phyloP scores from a whole-genome alignment of 2,888 invertebrate genomes.

The Acanthosepion pharaonis region DNA sequence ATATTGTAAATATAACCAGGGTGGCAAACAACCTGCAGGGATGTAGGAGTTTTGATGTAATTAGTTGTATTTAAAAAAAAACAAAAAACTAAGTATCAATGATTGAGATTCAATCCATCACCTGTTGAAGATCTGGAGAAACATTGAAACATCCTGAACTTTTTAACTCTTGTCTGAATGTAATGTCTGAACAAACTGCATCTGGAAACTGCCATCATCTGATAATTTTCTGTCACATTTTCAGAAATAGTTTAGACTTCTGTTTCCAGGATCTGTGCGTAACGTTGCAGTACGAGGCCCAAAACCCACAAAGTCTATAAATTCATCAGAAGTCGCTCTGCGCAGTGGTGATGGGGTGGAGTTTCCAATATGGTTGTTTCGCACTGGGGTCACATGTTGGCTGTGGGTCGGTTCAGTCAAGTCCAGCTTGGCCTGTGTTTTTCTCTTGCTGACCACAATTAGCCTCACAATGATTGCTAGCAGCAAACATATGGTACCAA shows the following conservation, averaged over 20 bases:
- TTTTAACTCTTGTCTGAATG: neutral
- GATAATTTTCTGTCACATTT: neutral
- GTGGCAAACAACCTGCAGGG: too few relatives aligned
- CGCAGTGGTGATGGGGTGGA: constrained; percentile 66
- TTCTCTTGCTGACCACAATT: constrained; percentile 61
- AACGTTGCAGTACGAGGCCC: constrained; percentile 63
- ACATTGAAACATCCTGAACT: neutral
- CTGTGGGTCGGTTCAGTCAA: constrained; percentile 67
- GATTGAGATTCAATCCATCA: neutral
- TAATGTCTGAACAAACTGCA: neutral
- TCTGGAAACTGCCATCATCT: neutral
- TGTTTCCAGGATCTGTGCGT: constrained; percentile 61
- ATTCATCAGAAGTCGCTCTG: constrained; percentile 66
- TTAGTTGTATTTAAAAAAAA: too few relatives aligned
- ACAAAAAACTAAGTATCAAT: too few relatives aligned
- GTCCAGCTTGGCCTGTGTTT: constrained; percentile 64
- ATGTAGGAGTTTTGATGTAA: too few relatives aligned
- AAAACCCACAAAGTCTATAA: constrained; percentile 69
- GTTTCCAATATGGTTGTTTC: constrained; percentile 54
- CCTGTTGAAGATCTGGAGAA: neutral
- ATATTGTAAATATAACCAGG: too few relatives aligned
- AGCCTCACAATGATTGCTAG: constrained; percentile 65
- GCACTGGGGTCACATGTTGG: constrained; percentile 54
- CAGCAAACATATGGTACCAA: constrained; percentile 65
- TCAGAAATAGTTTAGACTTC: constrained; percentile 60